Conservation (phyloP, 2,888 invertebrate genomes). For the Dascillus cervinus region DNA sequence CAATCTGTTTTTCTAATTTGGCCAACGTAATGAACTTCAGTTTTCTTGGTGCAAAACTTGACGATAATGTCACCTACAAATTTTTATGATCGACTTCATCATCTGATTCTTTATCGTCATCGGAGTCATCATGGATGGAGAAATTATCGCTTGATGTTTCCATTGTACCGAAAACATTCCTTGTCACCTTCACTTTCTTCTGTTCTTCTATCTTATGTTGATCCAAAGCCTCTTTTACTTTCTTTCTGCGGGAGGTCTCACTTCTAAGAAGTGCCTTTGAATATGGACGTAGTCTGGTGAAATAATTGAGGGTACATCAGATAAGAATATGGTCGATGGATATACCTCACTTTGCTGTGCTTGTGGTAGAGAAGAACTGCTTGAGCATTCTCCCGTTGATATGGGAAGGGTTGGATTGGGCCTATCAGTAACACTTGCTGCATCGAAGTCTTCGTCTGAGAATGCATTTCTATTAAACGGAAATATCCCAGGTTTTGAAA, state of each 20-base stretch:
- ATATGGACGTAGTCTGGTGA: constrained; percentile 1
- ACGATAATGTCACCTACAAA: constrained; percentile 1
- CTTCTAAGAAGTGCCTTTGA: constrained; percentile 1
- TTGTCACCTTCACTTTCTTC: background rate
- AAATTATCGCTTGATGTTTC: too few relatives aligned
- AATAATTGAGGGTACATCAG: too few relatives aligned
- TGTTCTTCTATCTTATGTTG: background rate
- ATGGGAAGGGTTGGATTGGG: background rate
- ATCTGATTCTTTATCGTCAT: background rate
- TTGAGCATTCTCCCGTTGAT: too few relatives aligned
- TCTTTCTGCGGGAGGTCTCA: too few relatives aligned
- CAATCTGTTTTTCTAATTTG: constrained; percentile 1
- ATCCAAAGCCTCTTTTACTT: background rate
- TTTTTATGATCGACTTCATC: background rate
- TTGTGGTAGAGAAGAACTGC: too few relatives aligned
- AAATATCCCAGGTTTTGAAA: constrained; percentile 19
- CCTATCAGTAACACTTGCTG: constrained; percentile 2
- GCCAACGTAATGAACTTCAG: background rate
- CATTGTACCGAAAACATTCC: too few relatives aligned
- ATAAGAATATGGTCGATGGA: too few relatives aligned
- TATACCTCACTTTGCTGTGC: too few relatives aligned
- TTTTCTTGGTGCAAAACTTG: constrained; percentile 1
- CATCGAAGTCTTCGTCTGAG: too few relatives aligned
- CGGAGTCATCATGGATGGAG: too few relatives aligned
- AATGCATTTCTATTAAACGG: too few relatives aligned